Base-by-base conservation (phyloP, 2,888 invertebrate species). In the Elaeidobius kamerunicus region DNA sequence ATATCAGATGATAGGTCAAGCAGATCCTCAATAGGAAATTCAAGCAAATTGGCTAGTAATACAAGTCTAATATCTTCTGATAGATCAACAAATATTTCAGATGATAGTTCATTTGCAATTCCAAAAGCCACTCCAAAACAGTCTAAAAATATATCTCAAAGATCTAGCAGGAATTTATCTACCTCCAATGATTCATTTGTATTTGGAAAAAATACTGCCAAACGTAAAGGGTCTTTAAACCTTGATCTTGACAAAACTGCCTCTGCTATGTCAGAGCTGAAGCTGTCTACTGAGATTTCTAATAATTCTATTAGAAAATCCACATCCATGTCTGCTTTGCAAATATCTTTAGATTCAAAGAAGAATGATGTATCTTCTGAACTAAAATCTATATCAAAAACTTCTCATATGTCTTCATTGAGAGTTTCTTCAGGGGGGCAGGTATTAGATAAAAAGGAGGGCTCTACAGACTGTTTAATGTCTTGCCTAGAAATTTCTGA, bases 261-360 rank as follows among this genome's bases (percentile, higher is more conserved):
- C 1, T 39, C 34, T 18, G 30, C 47, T 12, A 55, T 55, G 53
- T 55, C 57, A n/a, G 7, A 34, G 7, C 51, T 53, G 20, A 17
- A 51, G 17, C 7, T 53, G 3, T 47, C 38, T 9, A n/a, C n/a
- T n/a, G n/a, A n/a, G n/a, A n/a, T n/a, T n/a, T 27, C 44, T 9
- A 16, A 20, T 52, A 27, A 46, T 51, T 7, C 38, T 44, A 9
- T 49, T 32, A 32, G 47, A 51, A 34, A 34, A 49, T 43, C 28
- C 12, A 28, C 44, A 35, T 7, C 12, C 17, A 36, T 32, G 30
- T 19, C 32, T 17, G 30, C n/a, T 30, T 40, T 51, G 17, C 39
- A 45, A 18, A 3, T 49, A 34, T 56, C 41, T n/a, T 19, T 35
- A 9, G 44, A 44, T 43, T 12, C 17, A 20, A 30, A 40, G 30